Base-by-base conservation (phyloP, 2,113 vertebrate species). In the Tetrax tetrax region DNA sequence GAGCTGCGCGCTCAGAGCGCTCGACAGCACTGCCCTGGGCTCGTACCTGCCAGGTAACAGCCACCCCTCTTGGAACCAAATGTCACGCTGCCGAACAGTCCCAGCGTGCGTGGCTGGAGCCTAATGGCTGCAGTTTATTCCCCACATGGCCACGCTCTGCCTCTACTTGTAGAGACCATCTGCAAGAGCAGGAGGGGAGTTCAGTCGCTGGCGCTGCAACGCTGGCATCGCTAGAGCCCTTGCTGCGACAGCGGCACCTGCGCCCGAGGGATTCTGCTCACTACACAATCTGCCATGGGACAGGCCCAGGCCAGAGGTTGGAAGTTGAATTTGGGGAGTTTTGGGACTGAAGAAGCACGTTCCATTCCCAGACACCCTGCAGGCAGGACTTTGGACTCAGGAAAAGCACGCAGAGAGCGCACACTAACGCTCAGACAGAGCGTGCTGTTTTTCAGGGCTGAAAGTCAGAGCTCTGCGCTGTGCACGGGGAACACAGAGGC, bases 51-150 rank as follows among this genome's bases (percentile, higher is more conserved):
- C 83, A 90, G 6, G 14, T 21, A 54, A 83, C 69, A 79, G 70
- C 50, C 17, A 23, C 60, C 53, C 18, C 50, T 53, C 74, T 8
- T 7, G 2, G 64, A 15, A 54, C 35, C 37, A 56, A 79, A 20
- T 12, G n/a, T 68, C 66, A 20, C 4, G 2, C 61, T 66, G 87
- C 38, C 0, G 5, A 74, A 7, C 13, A 9, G 50, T 33, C 61
- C 72, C 5, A 0, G 23, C 13, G 41, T 25, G 83, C 33, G 0
- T 37, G 53, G 90, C 80, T 93, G 95, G 96, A 87, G 48, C 6
- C 72, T 96, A 97, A 96, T 92, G 60, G 83, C 80, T 89, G 76
- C 81, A 82, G 48, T 96, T 97, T 93, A 81, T 47, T 64, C 69
- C 88, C 93, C 93, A 70, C 93, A 93, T 14, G 88, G 88, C n/a